Evolutionary conservation across 2,888 invertebrate genomes (phyloP), one percentile per base, ranked within the genome.

Genomic region (Tetragonula carbonaria): DNA sequence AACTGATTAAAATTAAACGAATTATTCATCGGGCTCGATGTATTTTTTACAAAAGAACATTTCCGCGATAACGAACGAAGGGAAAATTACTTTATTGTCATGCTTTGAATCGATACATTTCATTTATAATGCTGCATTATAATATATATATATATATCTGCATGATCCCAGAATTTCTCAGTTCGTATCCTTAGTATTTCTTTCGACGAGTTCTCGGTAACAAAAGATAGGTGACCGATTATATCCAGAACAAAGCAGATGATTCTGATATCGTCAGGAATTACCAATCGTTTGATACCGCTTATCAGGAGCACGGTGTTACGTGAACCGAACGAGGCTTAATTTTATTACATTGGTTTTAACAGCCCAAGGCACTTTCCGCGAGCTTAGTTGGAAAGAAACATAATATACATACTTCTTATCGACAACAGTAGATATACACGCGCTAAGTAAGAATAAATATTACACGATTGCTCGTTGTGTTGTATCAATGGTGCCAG

Each of bases 401-500:
- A 53, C 76, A 62, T 45, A 66, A 75, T 55, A 75, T 55, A 45
- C 45, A 11, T 45, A 45, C 45, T 71, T 45, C 66, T 82, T 81
- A 80, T 82, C 80, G 28, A 55, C 18, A 45, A 45, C 45, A 8
- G 8, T 8, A 45, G 45, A 53, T 57, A 21, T 28, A 53, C 53
- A 33, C n/a, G 63, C 5, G 62, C 18, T 67, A 45, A 57, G 53
- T 53, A 33, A 57, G 23, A 51, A 21, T 23, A 21, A 70, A 28
- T 45, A 14, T 53, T 53, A 45, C 78, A n/a, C 33, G 33, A 11
- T 28, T 55, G 33, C 5, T 45, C 45, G 28, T 38, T 16, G 33
- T 13, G 38, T 75, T 55, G 67, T 38, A 33, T 13, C 28, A 71
- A 57, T 72, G 90, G 87, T 86, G 91, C 89, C 91, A 80, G 38